Conservation (phyloP, 2,888 invertebrate species). For the Stenodera caucasica region DNA sequence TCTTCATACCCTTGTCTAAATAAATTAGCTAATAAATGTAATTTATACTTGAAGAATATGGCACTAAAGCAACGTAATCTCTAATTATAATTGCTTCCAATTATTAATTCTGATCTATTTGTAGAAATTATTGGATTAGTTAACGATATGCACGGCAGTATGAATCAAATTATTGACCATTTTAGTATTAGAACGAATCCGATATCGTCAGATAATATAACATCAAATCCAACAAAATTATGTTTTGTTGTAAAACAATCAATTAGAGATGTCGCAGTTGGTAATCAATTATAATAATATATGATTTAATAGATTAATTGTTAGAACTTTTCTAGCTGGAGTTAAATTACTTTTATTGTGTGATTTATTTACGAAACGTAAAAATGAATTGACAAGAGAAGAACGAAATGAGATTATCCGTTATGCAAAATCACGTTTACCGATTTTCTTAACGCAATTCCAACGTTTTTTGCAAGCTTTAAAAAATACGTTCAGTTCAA, state of each 20-base stretch:
- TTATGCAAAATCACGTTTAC: constrained; percentile 66
- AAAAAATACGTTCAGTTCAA: constrained; percentile 62
- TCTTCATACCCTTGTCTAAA: constrained; percentile 61
- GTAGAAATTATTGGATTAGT: constrained; percentile 66
- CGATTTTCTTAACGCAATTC: constrained; percentile 66
- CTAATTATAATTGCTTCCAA: constrained; percentile 10
- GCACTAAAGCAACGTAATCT: constrained; percentile 64
- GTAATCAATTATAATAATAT: constrained; percentile 43
- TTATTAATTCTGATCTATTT: constrained; percentile 37
- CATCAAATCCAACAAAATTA: constrained; percentile 62
- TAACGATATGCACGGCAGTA: constrained; percentile 66
- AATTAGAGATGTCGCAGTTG: constrained; percentile 64
- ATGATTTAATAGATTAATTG: constrained; percentile 5
- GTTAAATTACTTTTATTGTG: constrained; percentile 64
- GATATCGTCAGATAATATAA: constrained; percentile 48
- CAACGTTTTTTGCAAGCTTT: constrained; percentile 63
- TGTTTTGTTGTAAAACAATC: constrained; percentile 66
- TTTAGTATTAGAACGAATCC: constrained; percentile 56
- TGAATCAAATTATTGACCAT: constrained; percentile 63
- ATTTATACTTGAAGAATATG: constrained; percentile 64
- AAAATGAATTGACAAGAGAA: constrained; percentile 62
- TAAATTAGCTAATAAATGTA: constrained; percentile 61
- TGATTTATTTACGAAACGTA: constrained; percentile 66
- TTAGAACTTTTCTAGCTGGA: constrained; percentile 50
- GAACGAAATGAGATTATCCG: constrained; percentile 69